Percentiles rank a stretch among this genome's conserved stretches.
These are phyloP conservation scores for Limenitis camilla DNA, from an alignment of 2,888 invertebrate species.

Conservation along the genomic window DNA sequence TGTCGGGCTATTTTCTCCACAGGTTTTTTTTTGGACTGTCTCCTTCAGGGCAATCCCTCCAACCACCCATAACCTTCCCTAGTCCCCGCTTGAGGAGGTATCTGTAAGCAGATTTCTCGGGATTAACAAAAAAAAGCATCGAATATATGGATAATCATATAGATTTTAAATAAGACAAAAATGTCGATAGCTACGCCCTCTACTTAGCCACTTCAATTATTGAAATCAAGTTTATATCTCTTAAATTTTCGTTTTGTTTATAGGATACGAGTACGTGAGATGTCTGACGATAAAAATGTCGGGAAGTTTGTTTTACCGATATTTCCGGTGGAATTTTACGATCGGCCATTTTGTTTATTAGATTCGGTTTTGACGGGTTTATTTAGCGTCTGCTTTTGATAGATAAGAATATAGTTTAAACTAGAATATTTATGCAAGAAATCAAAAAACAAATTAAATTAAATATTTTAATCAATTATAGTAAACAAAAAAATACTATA, in stretches of 20 bases:
- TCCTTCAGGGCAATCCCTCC: no score
- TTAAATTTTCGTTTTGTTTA: conserved; percentile 45
- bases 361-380: conserved; percentile 11
- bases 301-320: conserved; percentile 22
- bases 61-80: no score
- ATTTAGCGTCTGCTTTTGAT: not conserved
- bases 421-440: no score
- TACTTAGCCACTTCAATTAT: conserved; percentile 31
- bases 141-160: not conserved
- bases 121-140: not conserved
- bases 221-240: conserved; percentile 34
- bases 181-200: conserved; percentile 4
- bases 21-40: no score
- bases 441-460: no score
- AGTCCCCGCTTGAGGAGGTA: no score
- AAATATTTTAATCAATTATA: no score
- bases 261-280: conserved; percentile 23
- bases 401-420: no score
- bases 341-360: conserved; percentile 26
- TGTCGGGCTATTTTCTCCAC: no score
- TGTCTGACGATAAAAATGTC: conserved; percentile 28
- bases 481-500: no score
- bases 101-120: not conserved
- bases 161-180: not conserved
- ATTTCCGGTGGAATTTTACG: conserved; percentile 23